These are phyloP conservation scores for Montipora sp. DNA, from an alignment of 64 coral and sea anemone species.

Conservation along the genomic window DNA sequence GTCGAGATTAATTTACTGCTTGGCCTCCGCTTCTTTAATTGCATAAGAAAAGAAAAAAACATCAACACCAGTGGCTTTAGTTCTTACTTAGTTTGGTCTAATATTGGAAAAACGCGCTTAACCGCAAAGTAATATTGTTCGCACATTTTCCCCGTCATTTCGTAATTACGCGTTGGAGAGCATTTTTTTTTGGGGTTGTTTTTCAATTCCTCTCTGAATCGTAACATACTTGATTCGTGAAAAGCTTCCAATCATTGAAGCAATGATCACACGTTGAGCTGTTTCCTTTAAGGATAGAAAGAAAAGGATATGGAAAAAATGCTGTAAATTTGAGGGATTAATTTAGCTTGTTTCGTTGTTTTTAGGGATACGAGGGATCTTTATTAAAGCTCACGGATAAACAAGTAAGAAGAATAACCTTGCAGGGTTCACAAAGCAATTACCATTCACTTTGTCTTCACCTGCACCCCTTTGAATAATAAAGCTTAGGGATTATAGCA, in stretches of 20 bases:
- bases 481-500: background rate
- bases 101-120: constrained; percentile 3
- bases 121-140: background rate
- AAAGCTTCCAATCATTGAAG: background rate
- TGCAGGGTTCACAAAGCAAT: constrained; percentile 28
- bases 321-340: background rate
- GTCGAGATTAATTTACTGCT: constrained; percentile 24
- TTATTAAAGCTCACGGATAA: constrained; percentile 93
- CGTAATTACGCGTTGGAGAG: background rate
- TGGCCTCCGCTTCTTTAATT: background rate
- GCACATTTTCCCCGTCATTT: background rate
- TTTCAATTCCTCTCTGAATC: background rate
- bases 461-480: constrained; percentile 17
- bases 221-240: background rate
- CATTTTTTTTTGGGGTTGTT: background rate
- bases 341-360: background rate
- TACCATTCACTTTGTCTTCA: background rate
- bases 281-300: background rate
- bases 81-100: background rate
- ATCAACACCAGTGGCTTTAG: constrained; percentile 2
- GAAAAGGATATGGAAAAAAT: background rate
- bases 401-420: constrained; percentile 63
- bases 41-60: constrained; percentile 25
- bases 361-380: constrained; percentile 93
- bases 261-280: background rate